phyloP scores from a whole-genome alignment of 2,113 vertebrate species.

The Hypomesus transpacificus region DNA sequence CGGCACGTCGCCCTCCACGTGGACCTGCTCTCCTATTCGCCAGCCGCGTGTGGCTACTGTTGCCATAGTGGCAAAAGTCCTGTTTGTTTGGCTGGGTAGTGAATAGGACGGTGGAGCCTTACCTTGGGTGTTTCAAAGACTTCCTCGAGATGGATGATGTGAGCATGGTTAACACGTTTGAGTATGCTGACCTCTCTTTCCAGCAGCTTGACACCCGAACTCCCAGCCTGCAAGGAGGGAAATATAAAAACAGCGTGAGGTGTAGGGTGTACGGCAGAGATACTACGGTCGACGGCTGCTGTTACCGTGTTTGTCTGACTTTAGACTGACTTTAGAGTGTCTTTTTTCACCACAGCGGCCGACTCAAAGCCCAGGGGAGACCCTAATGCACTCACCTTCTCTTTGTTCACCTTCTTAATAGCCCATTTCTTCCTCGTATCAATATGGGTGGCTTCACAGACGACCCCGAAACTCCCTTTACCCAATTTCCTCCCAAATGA shows the following conservation, averaged over 20 bases:
- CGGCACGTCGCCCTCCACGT: constrained; percentile 17
- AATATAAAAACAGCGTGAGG: constrained; percentile 10
- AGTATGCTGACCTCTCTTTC: constrained; percentile 81
- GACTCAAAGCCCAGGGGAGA: constrained; percentile 21
- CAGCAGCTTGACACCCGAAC: constrained; percentile 76
- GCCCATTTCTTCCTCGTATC: constrained; percentile 75
- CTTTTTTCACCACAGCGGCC: constrained; percentile 29
- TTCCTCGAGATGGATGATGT: constrained; percentile 83
- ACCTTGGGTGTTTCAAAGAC: constrained; percentile 80
- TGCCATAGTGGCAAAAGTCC: no score
- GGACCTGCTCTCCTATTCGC: constrained; percentile 8
- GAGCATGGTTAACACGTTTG: constrained; percentile 75
- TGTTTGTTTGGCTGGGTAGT: no score
- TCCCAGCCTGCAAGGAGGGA: constrained; percentile 74
- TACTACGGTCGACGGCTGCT: not conserved
- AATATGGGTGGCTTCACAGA: constrained; percentile 77
- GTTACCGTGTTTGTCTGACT: constrained; percentile 18
- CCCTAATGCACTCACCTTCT: constrained; percentile 68
- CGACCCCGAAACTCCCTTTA: constrained; percentile 79
- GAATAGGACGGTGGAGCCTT: constrained; percentile 25
- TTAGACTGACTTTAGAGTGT: constrained; percentile 2
- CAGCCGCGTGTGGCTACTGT: not conserved
- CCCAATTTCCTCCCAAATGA: constrained; percentile 78
- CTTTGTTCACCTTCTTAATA: constrained; percentile 79
- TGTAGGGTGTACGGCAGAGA: not conserved